Conservation (phyloP, 1,140 invertebrate species). For the Bombus superbus region DNA sequence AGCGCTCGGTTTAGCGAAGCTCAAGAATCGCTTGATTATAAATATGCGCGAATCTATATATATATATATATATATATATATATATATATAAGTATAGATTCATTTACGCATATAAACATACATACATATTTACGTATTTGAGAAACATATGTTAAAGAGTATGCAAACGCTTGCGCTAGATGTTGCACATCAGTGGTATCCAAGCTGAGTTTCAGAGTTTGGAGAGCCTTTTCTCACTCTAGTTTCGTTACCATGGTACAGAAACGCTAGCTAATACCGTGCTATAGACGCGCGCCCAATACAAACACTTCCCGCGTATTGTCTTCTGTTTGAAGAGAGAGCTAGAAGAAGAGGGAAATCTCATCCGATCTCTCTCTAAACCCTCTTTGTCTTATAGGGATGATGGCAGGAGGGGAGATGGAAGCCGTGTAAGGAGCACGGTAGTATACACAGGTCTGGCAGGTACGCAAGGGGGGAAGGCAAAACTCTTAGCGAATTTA, state of each 20-base stretch:
- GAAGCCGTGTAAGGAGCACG: no score
- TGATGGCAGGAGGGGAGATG: background rate
- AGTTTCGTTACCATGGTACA: background rate
- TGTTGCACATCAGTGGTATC: background rate
- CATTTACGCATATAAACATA: background rate
- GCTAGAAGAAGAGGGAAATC: background rate
- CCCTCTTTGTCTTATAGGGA: background rate
- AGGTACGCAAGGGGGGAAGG: no score
- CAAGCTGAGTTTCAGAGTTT: background rate
- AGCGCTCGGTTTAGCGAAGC: background rate
- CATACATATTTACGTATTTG: conserved; percentile 11
- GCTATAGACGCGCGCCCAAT: background rate
- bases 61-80: background rate
- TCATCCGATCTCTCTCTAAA: background rate
- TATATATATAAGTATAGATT: background rate
- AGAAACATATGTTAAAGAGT: background rate
- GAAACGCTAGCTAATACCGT: background rate
- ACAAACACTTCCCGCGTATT: conserved; percentile 19
- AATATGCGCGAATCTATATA: background rate
- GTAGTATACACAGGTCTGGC: no score
- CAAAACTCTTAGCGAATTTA: no score
- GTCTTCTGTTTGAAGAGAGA: background rate
- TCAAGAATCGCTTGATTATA: conserved; percentile 3
- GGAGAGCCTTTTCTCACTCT: background rate
- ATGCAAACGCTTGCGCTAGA: conserved; percentile 39